Base-by-base conservation (phyloP, 2,797 vertebrate genomes). In the Linurgus olivaceus region DNA sequence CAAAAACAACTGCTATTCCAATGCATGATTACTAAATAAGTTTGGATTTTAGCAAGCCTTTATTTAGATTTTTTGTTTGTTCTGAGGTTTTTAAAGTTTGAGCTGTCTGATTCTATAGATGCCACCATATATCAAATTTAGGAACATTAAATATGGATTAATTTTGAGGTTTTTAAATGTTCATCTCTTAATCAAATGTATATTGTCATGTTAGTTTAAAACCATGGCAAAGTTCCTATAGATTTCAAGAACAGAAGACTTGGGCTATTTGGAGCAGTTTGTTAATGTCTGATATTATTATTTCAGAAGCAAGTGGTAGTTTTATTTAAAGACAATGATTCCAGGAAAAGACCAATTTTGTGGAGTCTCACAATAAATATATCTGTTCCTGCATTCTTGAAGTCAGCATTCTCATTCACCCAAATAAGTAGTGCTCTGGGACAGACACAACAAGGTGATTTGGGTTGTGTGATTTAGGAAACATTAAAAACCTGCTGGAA, bases 1-100 rank as follows among this genome's bases (percentile, higher is more conserved):
- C 28, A 73, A 91, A 96, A 95, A 93, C 83, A 92, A 95, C 90
- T 85, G 91, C 92, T 93, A 96, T 87, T 94, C 79, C 81, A 86
- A 67, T 55, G 33, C 76, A 45, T 14, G 82, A 86, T 92, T 95
- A 84, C 54, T n/a, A 87, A 94, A 71, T 81, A 86, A 91, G 52
- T 87, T 88, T 80, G 65, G 37, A 68, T 94, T 96, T 94, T 68
- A 93, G 37, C 68, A 63, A 90, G 17, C 17, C 19, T 88, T 88
- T 86, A 57, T 80, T 83, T 83, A 52, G 19, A 57, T 57, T 85
- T 93, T 87, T 84, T 72, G 28, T 66, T 91, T 87, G 17, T 44
- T 95, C 83, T 68, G 37, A 81, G 47, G 14, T 81, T 92, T 93
- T 90, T 35, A 33, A 75, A 77, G 40, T 70, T 72, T 68, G 40